phyloP scores from a whole-genome alignment of 53 echinoderm and acorn worm species.

The Zoroaster sp. region DNA sequence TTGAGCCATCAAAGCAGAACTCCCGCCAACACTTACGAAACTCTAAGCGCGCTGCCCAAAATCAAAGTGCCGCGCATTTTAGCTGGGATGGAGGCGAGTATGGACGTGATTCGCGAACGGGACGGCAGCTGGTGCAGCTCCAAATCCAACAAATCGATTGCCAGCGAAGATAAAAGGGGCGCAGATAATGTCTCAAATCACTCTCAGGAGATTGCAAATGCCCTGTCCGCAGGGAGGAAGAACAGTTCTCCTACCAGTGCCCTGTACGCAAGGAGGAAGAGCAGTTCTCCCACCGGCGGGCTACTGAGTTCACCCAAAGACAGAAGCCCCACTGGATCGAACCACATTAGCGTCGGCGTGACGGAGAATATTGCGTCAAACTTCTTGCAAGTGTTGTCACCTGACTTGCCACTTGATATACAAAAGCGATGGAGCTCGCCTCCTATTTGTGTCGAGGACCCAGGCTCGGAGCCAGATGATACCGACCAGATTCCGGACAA shows the following conservation, averaged over 20 bases:
- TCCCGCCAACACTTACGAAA: neutral
- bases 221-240: slow-evolving; percentile 12
- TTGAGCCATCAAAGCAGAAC: neutral
- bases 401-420: slow-evolving; percentile 7
- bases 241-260: slow-evolving; percentile 13
- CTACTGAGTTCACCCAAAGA: slow-evolving; percentile 31
- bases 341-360: slow-evolving; percentile 12
- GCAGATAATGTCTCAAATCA: slow-evolving; percentile 18
- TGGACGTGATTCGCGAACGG: slow-evolving; percentile 58
- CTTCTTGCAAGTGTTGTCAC: slow-evolving; percentile 32
- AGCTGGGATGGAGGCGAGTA: slow-evolving; percentile 46
- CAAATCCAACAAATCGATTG: slow-evolving; percentile 33
- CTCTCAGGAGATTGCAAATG: slow-evolving; percentile 21
- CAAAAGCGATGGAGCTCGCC: slow-evolving; percentile 53
- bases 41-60: slow-evolving; percentile 30
- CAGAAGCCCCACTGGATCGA: slow-evolving; percentile 33
- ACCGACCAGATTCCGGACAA: slow-evolving; percentile 42
- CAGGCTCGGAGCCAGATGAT: slow-evolving; percentile 31
- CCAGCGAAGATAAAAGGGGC: slow-evolving; percentile 1
- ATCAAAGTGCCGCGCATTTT: slow-evolving; percentile 52
- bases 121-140: slow-evolving; percentile 59
- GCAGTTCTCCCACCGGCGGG: slow-evolving; percentile 21
- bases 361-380: slow-evolving; percentile 10
- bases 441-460: slow-evolving; percentile 37
- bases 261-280: slow-evolving; percentile 10